phyloP scores from a whole-genome alignment of 2,888 invertebrate species.

The Thereva unica region DNA sequence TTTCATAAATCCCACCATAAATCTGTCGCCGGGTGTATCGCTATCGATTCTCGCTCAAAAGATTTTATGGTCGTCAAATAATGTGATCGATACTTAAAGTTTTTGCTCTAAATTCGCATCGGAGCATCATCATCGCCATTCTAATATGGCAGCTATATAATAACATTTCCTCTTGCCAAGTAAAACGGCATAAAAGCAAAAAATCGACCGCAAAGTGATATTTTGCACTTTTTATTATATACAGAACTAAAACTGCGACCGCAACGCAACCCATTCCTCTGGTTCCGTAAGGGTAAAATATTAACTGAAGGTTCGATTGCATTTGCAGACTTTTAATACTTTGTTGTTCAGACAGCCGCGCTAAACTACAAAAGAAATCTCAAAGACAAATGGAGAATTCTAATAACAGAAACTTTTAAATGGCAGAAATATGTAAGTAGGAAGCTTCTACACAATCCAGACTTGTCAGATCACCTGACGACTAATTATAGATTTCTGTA shows the following conservation, averaged over 20 bases:
- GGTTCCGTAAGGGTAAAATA: neutral
- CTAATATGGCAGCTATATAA: neutral
- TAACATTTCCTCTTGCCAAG: neutral
- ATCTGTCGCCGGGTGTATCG: too few relatives aligned
- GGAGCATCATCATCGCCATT: constrained; percentile 1
- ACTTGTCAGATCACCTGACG: too few relatives aligned
- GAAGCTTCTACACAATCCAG: too few relatives aligned
- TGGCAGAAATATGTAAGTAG: too few relatives aligned
- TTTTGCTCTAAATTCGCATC: constrained; percentile 36
- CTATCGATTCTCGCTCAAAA: too few relatives aligned
- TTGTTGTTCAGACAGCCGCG: too few relatives aligned
- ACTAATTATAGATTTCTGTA: neutral
- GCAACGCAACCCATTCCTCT: neutral
- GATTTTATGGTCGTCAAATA: neutral
- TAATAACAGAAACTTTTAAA: too few relatives aligned
- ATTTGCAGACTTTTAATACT: neutral
- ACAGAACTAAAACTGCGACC: constrained; percentile 3
- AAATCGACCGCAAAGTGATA: constrained; percentile 37
- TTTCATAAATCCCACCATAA: too few relatives aligned
- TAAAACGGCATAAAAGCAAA: neutral
- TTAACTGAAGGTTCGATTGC: neutral
- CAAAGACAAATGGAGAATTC: too few relatives aligned
- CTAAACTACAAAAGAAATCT: too few relatives aligned
- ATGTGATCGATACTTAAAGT: neutral
- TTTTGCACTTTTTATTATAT: constrained; percentile 38